A percentile compares a stretch with the other conserved stretches of the same genome.
phyloP scores from a whole-genome alignment of 2,888 invertebrate genomes.

The Zygogramma bicolorata region DNA sequence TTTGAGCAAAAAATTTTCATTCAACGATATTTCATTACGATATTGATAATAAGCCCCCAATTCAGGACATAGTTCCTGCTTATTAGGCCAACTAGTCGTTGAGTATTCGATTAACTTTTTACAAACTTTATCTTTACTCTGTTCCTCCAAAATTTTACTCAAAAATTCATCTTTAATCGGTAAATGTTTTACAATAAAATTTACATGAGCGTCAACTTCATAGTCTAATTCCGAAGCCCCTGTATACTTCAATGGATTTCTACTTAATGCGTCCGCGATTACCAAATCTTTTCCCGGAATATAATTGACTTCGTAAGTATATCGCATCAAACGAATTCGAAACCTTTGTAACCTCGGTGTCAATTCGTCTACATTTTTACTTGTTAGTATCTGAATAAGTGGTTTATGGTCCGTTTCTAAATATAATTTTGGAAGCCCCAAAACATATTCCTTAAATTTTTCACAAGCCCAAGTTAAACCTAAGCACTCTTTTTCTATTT shows the following conservation, averaged over 20 bases:
- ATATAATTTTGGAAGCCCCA: slow-evolving; percentile 43
- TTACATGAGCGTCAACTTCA: neutral
- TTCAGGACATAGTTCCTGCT: too few relatives aligned
- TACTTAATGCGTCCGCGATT: neutral
- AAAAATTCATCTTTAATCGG: neutral
- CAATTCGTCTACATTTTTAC: slow-evolving; percentile 52
- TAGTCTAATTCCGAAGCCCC: neutral
- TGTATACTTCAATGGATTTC: neutral
- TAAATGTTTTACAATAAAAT: neutral
- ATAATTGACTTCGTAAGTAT: neutral
- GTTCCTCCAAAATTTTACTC: neutral
- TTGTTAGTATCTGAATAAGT: slow-evolving; percentile 51
- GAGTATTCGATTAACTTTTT: too few relatives aligned
- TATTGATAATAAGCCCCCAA: too few relatives aligned
- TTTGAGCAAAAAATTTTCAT: neutral
- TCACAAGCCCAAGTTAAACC: too few relatives aligned
- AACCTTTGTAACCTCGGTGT: neutral
- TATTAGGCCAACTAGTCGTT: too few relatives aligned
- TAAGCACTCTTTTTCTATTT: too few relatives aligned
- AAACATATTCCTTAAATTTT: too few relatives aligned
- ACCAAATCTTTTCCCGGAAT: neutral
- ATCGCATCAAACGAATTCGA: neutral
- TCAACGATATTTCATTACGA: neutral
- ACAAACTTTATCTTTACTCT: neutral
- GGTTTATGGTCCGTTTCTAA: too few relatives aligned